These are phyloP conservation scores for Dolichallabes microphthalmus DNA, from an alignment of 2,113 vertebrate genomes.

Conservation along the genomic window DNA sequence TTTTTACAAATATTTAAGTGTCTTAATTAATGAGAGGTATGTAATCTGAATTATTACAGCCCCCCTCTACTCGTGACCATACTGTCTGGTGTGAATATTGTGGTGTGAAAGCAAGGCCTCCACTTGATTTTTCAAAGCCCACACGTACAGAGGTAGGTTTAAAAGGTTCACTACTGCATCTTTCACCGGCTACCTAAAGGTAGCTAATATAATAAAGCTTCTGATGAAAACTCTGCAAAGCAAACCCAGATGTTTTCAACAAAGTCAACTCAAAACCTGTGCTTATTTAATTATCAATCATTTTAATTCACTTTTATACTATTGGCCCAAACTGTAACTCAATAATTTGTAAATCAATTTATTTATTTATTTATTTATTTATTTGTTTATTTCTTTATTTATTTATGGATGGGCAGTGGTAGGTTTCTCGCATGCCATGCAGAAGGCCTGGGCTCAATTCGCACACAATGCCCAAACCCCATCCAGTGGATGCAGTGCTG, in stretches of 20 bases:
- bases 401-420: no score
- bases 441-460: no score
- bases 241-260: neutral
- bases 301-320: neutral
- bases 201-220: neutral
- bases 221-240: neutral
- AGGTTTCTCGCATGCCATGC: no score
- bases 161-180: neutral
- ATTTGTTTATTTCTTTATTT: no score
- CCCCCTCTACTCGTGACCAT: constrained; percentile 13
- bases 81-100: constrained; percentile 63
- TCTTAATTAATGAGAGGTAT: neutral
- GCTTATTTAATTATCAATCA: no score
- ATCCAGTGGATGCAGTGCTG: no score
- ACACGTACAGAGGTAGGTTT: constrained; percentile 54
- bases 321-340: neutral
- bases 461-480: no score
- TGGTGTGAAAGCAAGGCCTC: constrained; percentile 51
- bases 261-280: neutral
- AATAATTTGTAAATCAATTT: neutral
- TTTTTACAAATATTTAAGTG: neutral
- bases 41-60: constrained; percentile 32
- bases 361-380: no score
- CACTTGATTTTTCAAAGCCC: constrained; percentile 41
- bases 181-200: neutral